phyloP scores from a whole-genome alignment of 2,113 vertebrate species.

The Xiphorhynchus elegans region DNA sequence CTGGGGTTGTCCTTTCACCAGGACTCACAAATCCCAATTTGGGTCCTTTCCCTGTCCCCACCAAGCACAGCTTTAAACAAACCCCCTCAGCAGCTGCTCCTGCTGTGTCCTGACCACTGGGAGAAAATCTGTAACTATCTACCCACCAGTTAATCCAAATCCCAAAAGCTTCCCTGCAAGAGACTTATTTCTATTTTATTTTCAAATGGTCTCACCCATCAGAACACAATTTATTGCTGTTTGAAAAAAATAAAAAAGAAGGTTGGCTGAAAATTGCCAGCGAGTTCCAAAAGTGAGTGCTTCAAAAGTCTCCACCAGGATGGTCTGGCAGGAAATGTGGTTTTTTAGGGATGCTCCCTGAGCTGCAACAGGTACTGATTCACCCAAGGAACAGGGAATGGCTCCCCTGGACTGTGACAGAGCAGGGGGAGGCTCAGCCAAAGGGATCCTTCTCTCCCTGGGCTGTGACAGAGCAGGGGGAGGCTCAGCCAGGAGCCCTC shows the following conservation, averaged over 20 bases:
- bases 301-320: neutral
- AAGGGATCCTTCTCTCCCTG: no score
- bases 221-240: neutral
- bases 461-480: no score
- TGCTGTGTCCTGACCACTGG: fast-evolving
- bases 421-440: no score
- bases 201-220: neutral
- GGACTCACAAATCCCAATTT: no score
- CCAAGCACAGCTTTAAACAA: neutral
- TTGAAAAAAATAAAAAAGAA: neutral
- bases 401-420: neutral
- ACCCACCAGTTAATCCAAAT: neutral
- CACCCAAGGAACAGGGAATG: fast-evolving
- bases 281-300: neutral
- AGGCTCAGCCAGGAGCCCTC: neutral
- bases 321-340: neutral
- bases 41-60: neutral
- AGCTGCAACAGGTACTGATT: neutral
- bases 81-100: fast-evolving
- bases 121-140: neutral
- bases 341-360: neutral
- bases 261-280: neutral
- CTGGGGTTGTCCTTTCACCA: no score
- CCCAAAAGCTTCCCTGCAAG: neutral
- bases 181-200: neutral